Conservation (phyloP, 1,140 invertebrate genomes). For the Brachionus rubens region DNA sequence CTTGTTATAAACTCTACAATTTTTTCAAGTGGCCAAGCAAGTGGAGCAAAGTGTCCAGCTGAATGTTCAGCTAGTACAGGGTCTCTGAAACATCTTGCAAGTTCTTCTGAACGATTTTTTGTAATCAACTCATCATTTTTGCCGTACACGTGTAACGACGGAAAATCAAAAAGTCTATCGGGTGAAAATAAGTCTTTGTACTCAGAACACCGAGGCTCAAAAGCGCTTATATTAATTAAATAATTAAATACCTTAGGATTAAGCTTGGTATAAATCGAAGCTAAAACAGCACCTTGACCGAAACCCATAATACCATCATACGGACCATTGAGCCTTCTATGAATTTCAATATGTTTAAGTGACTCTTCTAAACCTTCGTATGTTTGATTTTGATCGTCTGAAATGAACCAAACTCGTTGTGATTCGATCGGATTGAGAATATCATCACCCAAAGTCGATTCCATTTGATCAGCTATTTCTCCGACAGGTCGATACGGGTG, state of each 20-base stretch:
- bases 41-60: neutral
- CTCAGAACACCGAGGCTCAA: neutral
- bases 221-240: constrained; percentile 24
- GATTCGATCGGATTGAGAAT: neutral
- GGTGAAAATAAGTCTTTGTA: constrained; percentile 19
- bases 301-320: constrained; percentile 40
- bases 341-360: neutral
- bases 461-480: neutral
- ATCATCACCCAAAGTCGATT: neutral
- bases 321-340: constrained; percentile 12
- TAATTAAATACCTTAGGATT: constrained; percentile 25
- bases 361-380: constrained; percentile 28
- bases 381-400: neutral
- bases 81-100: constrained; percentile 26
- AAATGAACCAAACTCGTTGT: constrained; percentile 29
- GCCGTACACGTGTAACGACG: constrained; percentile 39
- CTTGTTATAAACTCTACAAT: neutral
- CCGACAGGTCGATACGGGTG: neutral
- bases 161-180: neutral
- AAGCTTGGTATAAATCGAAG: neutral
- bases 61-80: neutral
- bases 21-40: neutral
- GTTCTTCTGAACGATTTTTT: neutral
- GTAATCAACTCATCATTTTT: neutral
- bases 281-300: constrained; percentile 23